Base-by-base conservation (phyloP, 1,140 invertebrate genomes). In the Drosophila setifemur region DNA sequence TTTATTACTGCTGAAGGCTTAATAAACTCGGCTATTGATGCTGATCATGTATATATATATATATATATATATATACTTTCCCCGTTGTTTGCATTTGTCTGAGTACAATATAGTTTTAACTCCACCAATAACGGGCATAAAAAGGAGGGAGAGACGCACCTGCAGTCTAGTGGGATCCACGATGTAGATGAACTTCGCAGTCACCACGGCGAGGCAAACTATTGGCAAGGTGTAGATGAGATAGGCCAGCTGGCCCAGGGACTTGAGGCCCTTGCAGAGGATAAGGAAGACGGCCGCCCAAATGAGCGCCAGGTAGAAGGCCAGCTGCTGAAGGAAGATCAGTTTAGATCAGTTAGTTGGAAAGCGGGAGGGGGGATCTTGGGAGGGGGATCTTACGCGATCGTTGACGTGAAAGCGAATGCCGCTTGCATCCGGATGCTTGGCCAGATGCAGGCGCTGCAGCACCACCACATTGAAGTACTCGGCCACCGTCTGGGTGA, bases 271-370 rank as follows among this genome's bases (percentile, higher is more conserved):
- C 94, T 97, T 97, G 88, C 96, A 96, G 2, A 98, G 92, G n/a
- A 95, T 94, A 6, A 98, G 93, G 78, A 97, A 97, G 7, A 97
- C 94, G 26, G 96, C 94, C 92, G 96, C 95, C 97, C 97, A 98
- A 9, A 97, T 94, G 2, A 97, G 94, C 1, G 95, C 95, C 79
- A 98, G 92, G 90, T 97, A 97, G 90, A 97, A 97, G 2, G 96
- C 95, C 45, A 97, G 93, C 92, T 97, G 95, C 60, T 82, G 70
- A 43, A 73, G 43, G 60, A 21, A 64, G 26, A 18, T 23, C 21
- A 23, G 21, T 23, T 23, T 23, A 23, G 21, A 23, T 60, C 57
- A 25, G 57, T 60, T 61, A 61, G 54, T 44, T 23, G 35, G 14
- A 54, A 23, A 25, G 19, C 8, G 58, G 61, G 44, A 16, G 19